phyloP scores from a whole-genome alignment of 2,888 invertebrate genomes.

The Baccha elongata region DNA sequence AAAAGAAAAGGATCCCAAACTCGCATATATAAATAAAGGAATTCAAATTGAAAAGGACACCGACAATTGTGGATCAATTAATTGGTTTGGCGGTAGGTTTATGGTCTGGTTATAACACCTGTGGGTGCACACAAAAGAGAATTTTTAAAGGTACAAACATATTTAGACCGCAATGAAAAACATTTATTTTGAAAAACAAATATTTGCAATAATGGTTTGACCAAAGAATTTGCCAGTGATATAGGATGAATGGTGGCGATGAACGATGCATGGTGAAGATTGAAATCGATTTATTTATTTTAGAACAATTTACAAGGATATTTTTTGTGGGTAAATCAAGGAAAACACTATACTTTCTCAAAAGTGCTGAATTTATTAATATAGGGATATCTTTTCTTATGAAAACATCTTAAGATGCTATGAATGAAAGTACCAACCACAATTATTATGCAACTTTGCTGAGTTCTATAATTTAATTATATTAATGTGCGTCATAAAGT shows the following conservation, averaged over 20 bases:
- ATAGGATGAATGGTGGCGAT: not conserved
- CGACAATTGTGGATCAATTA: conserved; percentile 64
- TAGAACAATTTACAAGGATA: no score
- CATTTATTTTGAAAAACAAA: conserved; percentile 21
- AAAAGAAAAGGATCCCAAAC: conserved; percentile 61
- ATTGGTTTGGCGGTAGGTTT: conserved; percentile 70
- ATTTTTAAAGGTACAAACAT: conserved; percentile 2
- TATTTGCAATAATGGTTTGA: conserved; percentile 22
- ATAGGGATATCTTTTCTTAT: no score
- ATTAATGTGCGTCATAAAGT: no score
- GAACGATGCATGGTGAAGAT: not conserved
- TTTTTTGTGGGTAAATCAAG: no score
- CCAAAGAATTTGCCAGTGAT: conserved; percentile 2
- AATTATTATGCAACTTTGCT: no score
- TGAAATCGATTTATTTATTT: not conserved
- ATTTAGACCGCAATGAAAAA: conserved; percentile 1
- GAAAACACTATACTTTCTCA: no score
- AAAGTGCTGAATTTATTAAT: no score
- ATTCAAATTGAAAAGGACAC: conserved; percentile 53
- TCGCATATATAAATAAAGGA: not conserved
- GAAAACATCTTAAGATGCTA: no score
- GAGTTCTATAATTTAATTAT: no score
- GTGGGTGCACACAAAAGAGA: conserved; percentile 36
- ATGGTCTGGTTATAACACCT: conserved; percentile 72
- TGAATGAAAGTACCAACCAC: no score